A percentile compares a stretch with the other conserved stretches of the same genome.
phyloP scores from a whole-genome alignment of 2,113 vertebrate genomes.

The Mionectes macconnelli region DNA sequence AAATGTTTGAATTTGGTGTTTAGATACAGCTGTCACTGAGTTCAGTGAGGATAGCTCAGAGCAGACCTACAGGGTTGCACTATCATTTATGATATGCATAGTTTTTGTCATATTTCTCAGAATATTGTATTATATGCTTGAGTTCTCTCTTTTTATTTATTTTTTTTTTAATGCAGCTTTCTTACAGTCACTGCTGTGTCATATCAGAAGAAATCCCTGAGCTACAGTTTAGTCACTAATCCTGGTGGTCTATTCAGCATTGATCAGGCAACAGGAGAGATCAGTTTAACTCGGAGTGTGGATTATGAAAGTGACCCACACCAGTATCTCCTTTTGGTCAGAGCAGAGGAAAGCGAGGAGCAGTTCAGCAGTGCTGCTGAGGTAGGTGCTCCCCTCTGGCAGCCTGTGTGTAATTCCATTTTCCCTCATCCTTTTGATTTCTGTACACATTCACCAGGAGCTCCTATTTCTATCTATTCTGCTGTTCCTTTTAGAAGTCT shows the following conservation, averaged over 20 bases:
- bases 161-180: conserved; percentile 72
- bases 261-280: conserved; percentile 74
- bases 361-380: conserved; percentile 82
- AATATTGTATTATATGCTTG: not conserved
- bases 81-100: not conserved
- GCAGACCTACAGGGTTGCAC: not conserved
- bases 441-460: not conserved
- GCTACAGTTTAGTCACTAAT: conserved; percentile 86
- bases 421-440: not conserved
- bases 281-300: conserved; percentile 79
- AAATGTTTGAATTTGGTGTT: not conserved
- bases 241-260: conserved; percentile 85
- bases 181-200: conserved; percentile 81
- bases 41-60: not conserved
- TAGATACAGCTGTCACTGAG: not conserved
- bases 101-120: not conserved
- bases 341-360: conserved; percentile 78
- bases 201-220: conserved; percentile 84
- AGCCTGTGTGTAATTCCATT: not conserved
- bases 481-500: not conserved
- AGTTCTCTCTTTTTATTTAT: not conserved
- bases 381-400: conserved; percentile 60
- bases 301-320: conserved; percentile 87
- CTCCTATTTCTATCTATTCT: not conserved
- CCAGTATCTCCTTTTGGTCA: conserved; percentile 80